Evolutionary conservation across 2,797 vertebrate genomes (phyloP), one percentile per base, ranked within the genome.

Genomic region (Esox masquinongy): DNA sequence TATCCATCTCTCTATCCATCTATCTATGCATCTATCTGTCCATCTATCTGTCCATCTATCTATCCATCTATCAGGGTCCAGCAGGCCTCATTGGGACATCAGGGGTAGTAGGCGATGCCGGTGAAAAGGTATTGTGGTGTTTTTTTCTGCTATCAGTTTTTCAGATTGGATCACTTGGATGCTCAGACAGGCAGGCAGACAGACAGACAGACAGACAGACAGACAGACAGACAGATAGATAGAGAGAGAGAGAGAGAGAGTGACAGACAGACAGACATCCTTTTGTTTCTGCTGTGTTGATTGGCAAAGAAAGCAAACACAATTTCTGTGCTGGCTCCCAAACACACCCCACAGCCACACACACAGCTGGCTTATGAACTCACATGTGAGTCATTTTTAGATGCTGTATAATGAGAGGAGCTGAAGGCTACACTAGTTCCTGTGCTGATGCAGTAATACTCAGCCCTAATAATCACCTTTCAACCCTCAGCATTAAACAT

Each of bases 51-150:
- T 82, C 50, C 4, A 24, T 70, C 72, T n/a, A 56, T 59, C 56
- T 53, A 6, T 59, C n/a, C 22, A 61, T 61, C 22, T 61, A 11
- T 12, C 88, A 98, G 97, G 97, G 96, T 84, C 91, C 93, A 70
- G 49, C 87, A 39, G 97, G 97, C 70, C 90, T 95, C 88, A 93
- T 95, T 76, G 97, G 97, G 87, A 93, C 95, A 83, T 85, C 87
- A 83, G 97, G 97, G 15, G 86, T 89, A 17, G 82, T 93, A 69
- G 97, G 97, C 90, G 92, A 87, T 87, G 87, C 91, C 43, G 96
- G 97, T 80, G 97, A 98, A 95, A 98, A 98, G 96, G 97, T 98
- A 94, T 85, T 77, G 31, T 76, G 24, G 14, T 79, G 82, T 85
- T 87, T n/a, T 50, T 53, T 76, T 83, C 78, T 79, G 5, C 86